These are phyloP conservation scores for Drosophila nigrodunni DNA, from an alignment of 1,140 invertebrate species.

Conservation along the genomic window DNA sequence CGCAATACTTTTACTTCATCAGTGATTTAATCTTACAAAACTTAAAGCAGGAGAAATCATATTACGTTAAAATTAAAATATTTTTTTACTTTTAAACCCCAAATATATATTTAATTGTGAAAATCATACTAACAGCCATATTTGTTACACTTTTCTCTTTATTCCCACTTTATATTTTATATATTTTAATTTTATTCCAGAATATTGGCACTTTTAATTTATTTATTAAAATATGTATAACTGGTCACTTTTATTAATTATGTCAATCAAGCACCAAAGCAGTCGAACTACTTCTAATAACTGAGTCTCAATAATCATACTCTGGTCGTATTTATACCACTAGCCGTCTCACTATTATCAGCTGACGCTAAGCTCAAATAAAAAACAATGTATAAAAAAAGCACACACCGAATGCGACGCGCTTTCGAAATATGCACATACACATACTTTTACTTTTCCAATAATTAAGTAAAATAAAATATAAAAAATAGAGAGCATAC, in stretches of 20 bases:
- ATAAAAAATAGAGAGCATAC: conserved; percentile 27
- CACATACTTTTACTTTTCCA: conserved; percentile 57
- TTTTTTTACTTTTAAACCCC: too few relatives aligned
- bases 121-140: conserved; percentile 60
- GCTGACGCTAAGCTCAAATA: conserved; percentile 26
- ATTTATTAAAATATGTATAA: conserved; percentile 7
- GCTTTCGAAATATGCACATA: conserved; percentile 32
- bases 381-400: conserved; percentile 41
- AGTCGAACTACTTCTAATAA: conserved; percentile 47
- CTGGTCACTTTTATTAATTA: conserved; percentile 10
- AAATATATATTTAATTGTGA: too few relatives aligned
- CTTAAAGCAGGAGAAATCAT: too few relatives aligned
- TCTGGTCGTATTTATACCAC: conserved; percentile 59
- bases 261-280: conserved; percentile 24
- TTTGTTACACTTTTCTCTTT: background rate
- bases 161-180: conserved; percentile 4
- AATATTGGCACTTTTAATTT: background rate
- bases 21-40: too few relatives aligned
- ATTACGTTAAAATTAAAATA: too few relatives aligned
- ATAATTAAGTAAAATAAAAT: conserved; percentile 49
- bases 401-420: conserved; percentile 11
- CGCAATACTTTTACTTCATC: too few relatives aligned
- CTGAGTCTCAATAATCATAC: conserved; percentile 43
- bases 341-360: conserved; percentile 58
- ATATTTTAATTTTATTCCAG: conserved; percentile 4